Percentiles rank a stretch among this genome's conserved stretches.
Evolutionary conservation across 2,888 invertebrate species (phyloP).

Genomic region (Cataglyphis livida): DNA sequence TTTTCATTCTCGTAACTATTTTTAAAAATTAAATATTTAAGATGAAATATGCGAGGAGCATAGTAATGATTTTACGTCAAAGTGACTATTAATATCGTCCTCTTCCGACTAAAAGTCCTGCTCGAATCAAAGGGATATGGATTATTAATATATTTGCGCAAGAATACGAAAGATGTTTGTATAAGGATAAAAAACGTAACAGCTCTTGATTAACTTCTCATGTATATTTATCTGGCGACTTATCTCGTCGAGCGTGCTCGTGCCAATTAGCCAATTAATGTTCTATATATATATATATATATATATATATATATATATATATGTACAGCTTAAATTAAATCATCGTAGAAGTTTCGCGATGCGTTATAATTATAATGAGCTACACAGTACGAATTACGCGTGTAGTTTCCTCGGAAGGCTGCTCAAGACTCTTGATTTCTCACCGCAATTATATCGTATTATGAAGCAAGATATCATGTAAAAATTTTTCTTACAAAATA

Average conservation of each 20-base stretch:
- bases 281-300: background rate
- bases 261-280: slow-evolving; percentile 1
- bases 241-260: background rate
- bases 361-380: background rate
- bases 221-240: background rate
- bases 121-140: too few relatives aligned
- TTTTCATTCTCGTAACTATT: background rate
- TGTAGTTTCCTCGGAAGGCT: slow-evolving; percentile 10
- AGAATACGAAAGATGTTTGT: background rate
- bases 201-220: background rate
- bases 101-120: background rate
- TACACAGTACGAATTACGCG: background rate
- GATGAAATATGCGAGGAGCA: background rate
- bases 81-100: background rate
- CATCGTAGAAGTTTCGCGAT: background rate
- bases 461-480: background rate
- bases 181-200: background rate
- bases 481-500: background rate
- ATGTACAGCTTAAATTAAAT: background rate
- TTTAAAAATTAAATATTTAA: background rate
- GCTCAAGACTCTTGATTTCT: background rate
- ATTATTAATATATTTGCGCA: background rate
- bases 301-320: too few relatives aligned
- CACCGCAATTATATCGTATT: background rate
- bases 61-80: background rate